These are phyloP conservation scores for Caenorhabditis uteleia DNA, from an alignment of 2,888 invertebrate genomes.

Conservation along the genomic window DNA sequence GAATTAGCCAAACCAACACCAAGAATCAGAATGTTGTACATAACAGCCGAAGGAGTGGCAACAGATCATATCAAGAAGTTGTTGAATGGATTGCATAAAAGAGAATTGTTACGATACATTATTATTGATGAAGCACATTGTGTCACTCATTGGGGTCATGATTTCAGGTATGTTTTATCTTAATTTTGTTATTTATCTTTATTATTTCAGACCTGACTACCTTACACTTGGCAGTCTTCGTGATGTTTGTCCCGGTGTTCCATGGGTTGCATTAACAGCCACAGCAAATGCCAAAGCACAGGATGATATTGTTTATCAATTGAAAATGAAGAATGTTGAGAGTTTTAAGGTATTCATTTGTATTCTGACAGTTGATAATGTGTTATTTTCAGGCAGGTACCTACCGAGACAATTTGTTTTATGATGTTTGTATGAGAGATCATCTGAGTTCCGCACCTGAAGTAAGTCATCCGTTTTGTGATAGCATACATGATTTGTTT, in stretches of 20 bases:
- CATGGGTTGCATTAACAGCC: constrained; percentile 83
- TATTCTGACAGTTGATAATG: too few relatives aligned
- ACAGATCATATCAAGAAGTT: constrained; percentile 73
- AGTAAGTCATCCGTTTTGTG: constrained; percentile 25
- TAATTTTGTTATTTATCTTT: background rate
- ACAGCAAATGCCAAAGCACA: constrained; percentile 84
- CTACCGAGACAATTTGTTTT: constrained; percentile 90
- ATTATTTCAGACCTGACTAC: constrained; percentile 81
- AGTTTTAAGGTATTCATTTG: too few relatives aligned
- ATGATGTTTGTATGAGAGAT: constrained; percentile 90
- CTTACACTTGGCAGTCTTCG: constrained; percentile 82
- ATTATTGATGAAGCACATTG: constrained; percentile 97
- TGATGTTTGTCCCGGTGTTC: constrained; percentile 74
- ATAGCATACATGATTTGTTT: too few relatives aligned
- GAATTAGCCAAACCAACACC: constrained; percentile 72
- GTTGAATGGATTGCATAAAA: constrained; percentile 56
- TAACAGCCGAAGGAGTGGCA: constrained; percentile 94
- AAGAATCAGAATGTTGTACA: constrained; percentile 84
- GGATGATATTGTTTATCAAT: constrained; percentile 81
- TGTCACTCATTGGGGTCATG: constrained; percentile 98
- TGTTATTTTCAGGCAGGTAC: constrained; percentile 76
- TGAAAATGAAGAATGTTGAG: constrained; percentile 77
- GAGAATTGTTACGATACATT: constrained; percentile 84
- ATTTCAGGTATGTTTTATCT: constrained; percentile 76
- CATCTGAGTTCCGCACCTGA: constrained; percentile 73